Conservation (phyloP, 2,797 vertebrate species). For the Acomys russatus region DNA sequence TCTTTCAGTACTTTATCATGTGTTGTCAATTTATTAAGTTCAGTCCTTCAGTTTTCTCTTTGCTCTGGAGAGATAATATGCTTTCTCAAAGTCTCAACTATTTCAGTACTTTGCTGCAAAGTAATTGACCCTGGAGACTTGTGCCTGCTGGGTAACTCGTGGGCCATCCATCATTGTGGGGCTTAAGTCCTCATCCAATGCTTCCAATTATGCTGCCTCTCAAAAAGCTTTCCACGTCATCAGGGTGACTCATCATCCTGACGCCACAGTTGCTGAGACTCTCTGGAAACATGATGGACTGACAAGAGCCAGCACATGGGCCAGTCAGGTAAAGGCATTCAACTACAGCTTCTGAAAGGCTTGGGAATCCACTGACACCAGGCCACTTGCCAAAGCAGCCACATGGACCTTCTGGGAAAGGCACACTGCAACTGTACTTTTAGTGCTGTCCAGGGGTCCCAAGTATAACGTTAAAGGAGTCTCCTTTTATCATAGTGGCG, state of each 20-base stretch:
- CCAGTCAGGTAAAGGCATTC: neutral
- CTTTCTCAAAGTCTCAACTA: neutral
- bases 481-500: neutral
- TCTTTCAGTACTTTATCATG: neutral
- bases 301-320: neutral
- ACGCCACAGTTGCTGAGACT: neutral
- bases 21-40: neutral
- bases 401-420: rapidly evolving
- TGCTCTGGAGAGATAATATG: neutral
- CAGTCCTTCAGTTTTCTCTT: neutral
- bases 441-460: neutral
- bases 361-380: neutral
- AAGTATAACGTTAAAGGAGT: neutral
- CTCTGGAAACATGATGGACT: neutral
- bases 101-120: neutral
- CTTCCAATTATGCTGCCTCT: neutral
- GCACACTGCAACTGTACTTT: rapidly evolving
- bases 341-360: neutral
- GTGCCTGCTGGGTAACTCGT: rapidly evolving
- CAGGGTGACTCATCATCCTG: neutral
- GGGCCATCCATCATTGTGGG: neutral
- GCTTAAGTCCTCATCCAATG: neutral
- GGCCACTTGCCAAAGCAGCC: neutral
- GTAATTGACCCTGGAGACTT: neutral
- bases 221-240: neutral